These are phyloP conservation scores for Halocaridina rubra DNA, from an alignment of 2,888 invertebrate species.

Conservation along the genomic window DNA sequence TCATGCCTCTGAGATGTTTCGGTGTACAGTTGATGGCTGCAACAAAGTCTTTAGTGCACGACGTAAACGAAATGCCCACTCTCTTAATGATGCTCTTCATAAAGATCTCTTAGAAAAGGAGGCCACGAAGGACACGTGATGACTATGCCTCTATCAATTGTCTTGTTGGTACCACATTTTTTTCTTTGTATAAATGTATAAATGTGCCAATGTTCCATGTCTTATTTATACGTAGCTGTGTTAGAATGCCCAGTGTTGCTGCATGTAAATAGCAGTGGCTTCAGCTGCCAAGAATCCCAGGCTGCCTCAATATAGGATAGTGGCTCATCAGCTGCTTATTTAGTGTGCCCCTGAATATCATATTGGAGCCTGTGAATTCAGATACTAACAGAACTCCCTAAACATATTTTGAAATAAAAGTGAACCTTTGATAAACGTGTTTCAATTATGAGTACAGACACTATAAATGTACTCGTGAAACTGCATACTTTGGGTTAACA, in stretches of 20 bases:
- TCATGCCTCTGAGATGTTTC: slow-evolving; percentile 78
- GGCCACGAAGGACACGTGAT: slow-evolving; percentile 41
- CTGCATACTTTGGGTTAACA: too few species aligned
- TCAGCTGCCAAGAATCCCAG: slow-evolving; percentile 33
- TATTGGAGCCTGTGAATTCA: not conserved
- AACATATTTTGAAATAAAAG: too few species aligned
- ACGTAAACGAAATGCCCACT: slow-evolving; percentile 82
- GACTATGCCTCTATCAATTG: slow-evolving; percentile 18
- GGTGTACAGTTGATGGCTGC: slow-evolving; percentile 82
- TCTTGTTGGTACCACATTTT: not conserved
- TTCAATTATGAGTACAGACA: too few species aligned
- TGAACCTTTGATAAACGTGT: too few species aligned
- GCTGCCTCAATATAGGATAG: slow-evolving; percentile 29
- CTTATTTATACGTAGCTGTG: slow-evolving; percentile 60
- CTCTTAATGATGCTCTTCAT: slow-evolving; percentile 76
- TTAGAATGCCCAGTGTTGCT: slow-evolving; percentile 54
- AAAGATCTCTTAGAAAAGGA: slow-evolving; percentile 40
- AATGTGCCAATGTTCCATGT: slow-evolving; percentile 59
- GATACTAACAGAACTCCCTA: not conserved
- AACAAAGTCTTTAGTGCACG: slow-evolving; percentile 82
- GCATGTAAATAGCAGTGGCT: slow-evolving; percentile 54
- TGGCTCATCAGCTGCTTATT: slow-evolving; percentile 18
- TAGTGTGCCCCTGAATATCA: not conserved
- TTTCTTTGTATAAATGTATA: slow-evolving; percentile 58
- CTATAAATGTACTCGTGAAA: too few species aligned